Base-by-base conservation (phyloP, 2,113 vertebrate genomes). In the Acanthochromis polyacanthus region DNA sequence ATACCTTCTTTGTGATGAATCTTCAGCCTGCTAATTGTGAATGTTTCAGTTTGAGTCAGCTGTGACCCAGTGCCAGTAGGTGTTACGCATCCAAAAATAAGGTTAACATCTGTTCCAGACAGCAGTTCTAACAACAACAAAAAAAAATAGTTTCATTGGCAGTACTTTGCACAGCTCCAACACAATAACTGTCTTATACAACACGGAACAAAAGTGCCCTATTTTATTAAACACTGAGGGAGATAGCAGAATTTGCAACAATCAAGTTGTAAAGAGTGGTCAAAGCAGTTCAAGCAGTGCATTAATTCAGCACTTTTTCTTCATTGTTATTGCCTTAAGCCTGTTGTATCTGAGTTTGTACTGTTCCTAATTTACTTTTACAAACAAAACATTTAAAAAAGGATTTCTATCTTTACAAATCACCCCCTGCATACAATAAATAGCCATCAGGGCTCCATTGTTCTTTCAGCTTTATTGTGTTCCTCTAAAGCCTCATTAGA, bases 401-500 rank as follows among this genome's bases (percentile, higher is more conserved):
- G 23, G 28, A n/a, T 51, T 23, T 5, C 0, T 6, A 3, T 22
- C 80, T 59, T 69, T 45, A 19, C 7, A 70, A 82, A 77, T 72
- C 3, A 32, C 36, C 51, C 16, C 10, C 10, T 48, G 28, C 66
- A 22, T 64, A 30, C 40, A 80, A 58, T 57, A 61, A 71, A 72
- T 55, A 52, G 32, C 46, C 50, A 62, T 72, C 65, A 66, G 43
- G 64, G 28, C 61, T 72, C 43, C 56, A 67, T 77, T 77, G 87
- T 82, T 82, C 32, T 10, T 63, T 3, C 46, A 82, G 55, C 55
- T 64, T n/a, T 71, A 72, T 81, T 90, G 74, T 89, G 75, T 84
- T 23, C 55, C 58, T 82, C 55, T 71, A 72, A 85, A 82, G 69
- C 68, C 43, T 69, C 68, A 48, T 45, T 64, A 56, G 43, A 32